Conservation (phyloP, 2,113 vertebrate species). For the Acrocephalus kingi region DNA sequence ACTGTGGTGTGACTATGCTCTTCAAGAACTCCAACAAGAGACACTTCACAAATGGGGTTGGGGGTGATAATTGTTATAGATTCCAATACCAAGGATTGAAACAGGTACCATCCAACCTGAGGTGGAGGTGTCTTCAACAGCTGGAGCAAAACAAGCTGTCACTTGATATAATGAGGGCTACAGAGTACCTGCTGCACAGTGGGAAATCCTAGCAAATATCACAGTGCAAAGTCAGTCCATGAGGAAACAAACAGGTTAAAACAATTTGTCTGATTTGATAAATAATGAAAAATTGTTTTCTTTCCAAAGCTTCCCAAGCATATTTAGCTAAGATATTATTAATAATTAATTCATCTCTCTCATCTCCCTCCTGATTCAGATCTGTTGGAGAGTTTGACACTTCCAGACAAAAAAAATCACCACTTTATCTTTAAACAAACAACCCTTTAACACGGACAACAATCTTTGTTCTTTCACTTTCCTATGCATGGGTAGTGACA, state of each 20-base stretch:
- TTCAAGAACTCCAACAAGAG: neutral
- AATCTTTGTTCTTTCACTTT: neutral
- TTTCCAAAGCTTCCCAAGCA: neutral
- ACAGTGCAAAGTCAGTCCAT: neutral
- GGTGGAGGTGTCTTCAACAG: neutral
- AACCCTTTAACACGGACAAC: neutral
- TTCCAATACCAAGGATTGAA: neutral
- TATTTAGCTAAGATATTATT: neutral
- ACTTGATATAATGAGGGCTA: neutral
- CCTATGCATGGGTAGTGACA: neutral
- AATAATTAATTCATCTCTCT: neutral
- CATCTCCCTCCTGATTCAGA: neutral
- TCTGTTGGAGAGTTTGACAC: neutral
- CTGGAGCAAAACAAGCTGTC: neutral
- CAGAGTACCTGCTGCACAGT: neutral
- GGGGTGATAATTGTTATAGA: neutral
- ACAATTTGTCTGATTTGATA: neutral
- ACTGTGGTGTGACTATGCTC: rapidly evolving
- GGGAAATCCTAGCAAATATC: neutral
- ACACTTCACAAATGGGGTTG: rapidly evolving
- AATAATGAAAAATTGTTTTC: neutral
- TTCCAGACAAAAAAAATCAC: neutral
- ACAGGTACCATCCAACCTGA: rapidly evolving
- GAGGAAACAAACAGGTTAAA: neutral
- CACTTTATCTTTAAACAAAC: neutral